Base-by-base conservation (phyloP, 2,113 vertebrate species). In the Saimiri boliviensis region DNA sequence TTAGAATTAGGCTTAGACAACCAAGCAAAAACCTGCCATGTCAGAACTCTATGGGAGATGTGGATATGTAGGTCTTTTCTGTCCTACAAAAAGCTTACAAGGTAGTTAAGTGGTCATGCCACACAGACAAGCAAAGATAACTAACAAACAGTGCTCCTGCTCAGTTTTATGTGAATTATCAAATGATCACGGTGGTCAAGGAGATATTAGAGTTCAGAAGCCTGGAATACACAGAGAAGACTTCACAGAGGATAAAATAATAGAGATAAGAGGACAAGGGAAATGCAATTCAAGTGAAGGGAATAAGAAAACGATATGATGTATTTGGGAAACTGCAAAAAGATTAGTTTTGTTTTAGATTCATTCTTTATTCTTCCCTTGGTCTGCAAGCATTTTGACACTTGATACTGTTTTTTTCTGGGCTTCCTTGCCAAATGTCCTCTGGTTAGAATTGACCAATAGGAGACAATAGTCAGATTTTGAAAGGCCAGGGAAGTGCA, bases 281-380 rank as follows among this genome's bases (percentile, higher is more conserved):
- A 10, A 56, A 66, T 81, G 27, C 5, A 93, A 37, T 66, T 97
- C 87, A 96, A 82, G 35, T 42, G 23, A 92, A 47, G 37, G 3
- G 42, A 84, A 89, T 74, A 60, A 92, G 19, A 45, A 93, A 82
- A 89, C 6, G 10, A 4, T 37, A 40, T 42, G 4, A 13, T 56
- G 23, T 71, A 49, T 79, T 58, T 84, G 77, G 52, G 42, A 52
- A 80, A 52, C 35, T n/a, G 32, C 49, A 54, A 89, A 77, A 74
- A 66, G n/a, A 70, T 88, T 76, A 77, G 5, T 58, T 95, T 91
- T 93, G 23, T 5, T 87, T 93, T 85, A 70, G 16, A 93, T 47
- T 74, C 1, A 47, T 83, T 84, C 37, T 84, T n/a, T 56, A 37
- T 88, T 40, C 37, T 94, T 87, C 2, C 6, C 40, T 37, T 97